Base-by-base conservation (phyloP, 2,888 invertebrate genomes). In the Andrena hattorfiana region DNA sequence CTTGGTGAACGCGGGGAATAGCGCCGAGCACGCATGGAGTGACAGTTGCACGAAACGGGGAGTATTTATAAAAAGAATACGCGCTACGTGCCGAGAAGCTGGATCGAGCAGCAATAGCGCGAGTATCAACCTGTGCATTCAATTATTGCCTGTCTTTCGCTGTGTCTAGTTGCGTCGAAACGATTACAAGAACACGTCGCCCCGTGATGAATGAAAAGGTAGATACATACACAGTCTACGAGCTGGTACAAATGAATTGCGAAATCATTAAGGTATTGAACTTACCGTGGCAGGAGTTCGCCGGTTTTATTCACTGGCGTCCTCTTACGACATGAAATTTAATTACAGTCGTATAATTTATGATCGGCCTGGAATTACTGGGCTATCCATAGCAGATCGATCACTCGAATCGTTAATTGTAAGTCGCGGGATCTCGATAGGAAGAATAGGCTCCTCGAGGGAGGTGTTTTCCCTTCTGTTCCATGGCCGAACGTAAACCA, bases 341-440 rank as follows among this genome's bases (percentile, higher is more conserved):
- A 81, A 83, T 82, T 74, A 62, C 56, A 82, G 13, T 20, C 42
- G 68, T 32, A 35, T 68, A 77, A 74, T 82, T 77, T 73, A 71
- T 20, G 82, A 64, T 23, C 30, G 62, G 13, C 26, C 16, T 2
- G 8, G 20, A 28, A 59, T 54, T 60, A 4, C 60, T 63, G 51
- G 32, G 6, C 20, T 49, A 20, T 35, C 67, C 6, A 26, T 26
- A 4, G 3, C 10, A n/a, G 30, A 75, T 75, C 66, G 69, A 75
- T 78, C 70, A 32, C 1, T 62, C 23, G 72, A 66, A 51, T 67
- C 60, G 54, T 73, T 51, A 28, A 42, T 35, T 59, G 32, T 72
- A 23, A 28, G 23, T 71, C 66, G 30, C 26, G 10, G 1, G 48
- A 23, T 59, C n/a, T 35, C 2, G 51, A 30, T 59, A 48, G 23